phyloP scores from a whole-genome alignment of 2,113 vertebrate genomes.

The Forbesichthys agassizii region DNA sequence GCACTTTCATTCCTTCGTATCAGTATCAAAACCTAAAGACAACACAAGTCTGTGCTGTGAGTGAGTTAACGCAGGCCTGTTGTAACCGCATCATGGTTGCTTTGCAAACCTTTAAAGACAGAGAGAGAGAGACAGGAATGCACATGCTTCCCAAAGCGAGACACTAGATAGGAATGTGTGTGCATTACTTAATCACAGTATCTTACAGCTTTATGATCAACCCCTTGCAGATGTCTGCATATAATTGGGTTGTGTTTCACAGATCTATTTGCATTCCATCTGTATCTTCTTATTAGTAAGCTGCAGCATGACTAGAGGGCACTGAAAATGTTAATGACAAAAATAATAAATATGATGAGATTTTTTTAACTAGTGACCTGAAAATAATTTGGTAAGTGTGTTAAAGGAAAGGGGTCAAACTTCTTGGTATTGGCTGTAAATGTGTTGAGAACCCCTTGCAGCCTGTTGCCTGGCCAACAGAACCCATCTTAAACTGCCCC shows the following conservation, averaged over 20 bases:
- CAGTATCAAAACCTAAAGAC: slow-evolving; percentile 18
- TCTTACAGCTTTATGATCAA: slow-evolving; percentile 42
- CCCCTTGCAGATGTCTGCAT: background rate
- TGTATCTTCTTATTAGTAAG: background rate
- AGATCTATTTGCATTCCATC: background rate
- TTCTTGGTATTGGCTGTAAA: slow-evolving; percentile 7
- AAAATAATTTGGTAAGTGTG: no score
- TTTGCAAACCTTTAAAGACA: slow-evolving; percentile 43
- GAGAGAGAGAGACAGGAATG: slow-evolving; percentile 3
- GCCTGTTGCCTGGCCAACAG: slow-evolving; percentile 33
- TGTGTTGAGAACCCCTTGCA: slow-evolving; percentile 41
- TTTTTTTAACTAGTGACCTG: no score
- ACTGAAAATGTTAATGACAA: no score
- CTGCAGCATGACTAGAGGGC: no score
- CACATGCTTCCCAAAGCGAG: slow-evolving; percentile 32
- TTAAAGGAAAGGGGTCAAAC: no score
- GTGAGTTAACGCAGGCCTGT: slow-evolving; percentile 49
- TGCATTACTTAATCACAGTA: slow-evolving; percentile 22
- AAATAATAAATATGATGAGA: no score
- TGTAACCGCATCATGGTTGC: slow-evolving; percentile 33
- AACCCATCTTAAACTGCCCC: slow-evolving; percentile 26
- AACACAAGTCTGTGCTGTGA: slow-evolving; percentile 24
- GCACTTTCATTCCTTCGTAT: slow-evolving; percentile 18
- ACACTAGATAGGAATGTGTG: slow-evolving; percentile 36
- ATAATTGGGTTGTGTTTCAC: background rate